These are phyloP conservation scores for Drosophila setosimentum DNA, from an alignment of 2,888 invertebrate species.

Conservation along the genomic window DNA sequence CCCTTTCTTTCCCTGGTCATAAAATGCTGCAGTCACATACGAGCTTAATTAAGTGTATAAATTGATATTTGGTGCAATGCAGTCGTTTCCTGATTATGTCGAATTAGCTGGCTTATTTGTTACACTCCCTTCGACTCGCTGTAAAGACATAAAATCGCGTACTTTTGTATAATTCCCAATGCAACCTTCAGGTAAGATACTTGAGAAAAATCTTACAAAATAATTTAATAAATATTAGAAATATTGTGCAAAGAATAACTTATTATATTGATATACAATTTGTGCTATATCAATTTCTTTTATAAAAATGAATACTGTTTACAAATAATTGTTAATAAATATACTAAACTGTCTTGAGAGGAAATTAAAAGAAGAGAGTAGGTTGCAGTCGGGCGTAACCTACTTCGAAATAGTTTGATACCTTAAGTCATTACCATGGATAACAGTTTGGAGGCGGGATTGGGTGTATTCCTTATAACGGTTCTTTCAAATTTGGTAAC, in stretches of 20 bases:
- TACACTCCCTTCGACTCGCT: neutral
- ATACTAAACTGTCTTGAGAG: too few species aligned
- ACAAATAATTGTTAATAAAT: too few species aligned
- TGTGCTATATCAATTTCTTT: neutral
- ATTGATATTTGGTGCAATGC: slow-evolving; percentile 78
- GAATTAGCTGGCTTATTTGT: slow-evolving; percentile 48
- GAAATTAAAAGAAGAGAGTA: too few species aligned
- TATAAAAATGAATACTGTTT: too few species aligned
- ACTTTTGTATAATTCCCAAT: neutral
- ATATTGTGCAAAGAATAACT: neutral
- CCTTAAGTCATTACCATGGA: too few species aligned
- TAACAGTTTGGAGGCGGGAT: too few species aligned
- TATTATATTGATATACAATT: neutral
- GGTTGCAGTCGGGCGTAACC: too few species aligned
- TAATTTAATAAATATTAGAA: neutral
- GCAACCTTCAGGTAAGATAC: neutral
- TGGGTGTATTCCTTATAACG: too few species aligned
- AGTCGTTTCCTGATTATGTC: slow-evolving; percentile 62
- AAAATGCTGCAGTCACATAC: slow-evolving; percentile 78
- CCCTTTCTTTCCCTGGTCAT: slow-evolving; percentile 14
- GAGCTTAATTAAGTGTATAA: slow-evolving; percentile 79
- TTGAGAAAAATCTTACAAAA: neutral
- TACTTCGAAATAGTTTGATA: too few species aligned
- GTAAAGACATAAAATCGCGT: neutral
- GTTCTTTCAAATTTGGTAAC: too few species aligned